Base-by-base conservation (phyloP, 2,888 invertebrate species). In the Agapostemon virescens region DNA sequence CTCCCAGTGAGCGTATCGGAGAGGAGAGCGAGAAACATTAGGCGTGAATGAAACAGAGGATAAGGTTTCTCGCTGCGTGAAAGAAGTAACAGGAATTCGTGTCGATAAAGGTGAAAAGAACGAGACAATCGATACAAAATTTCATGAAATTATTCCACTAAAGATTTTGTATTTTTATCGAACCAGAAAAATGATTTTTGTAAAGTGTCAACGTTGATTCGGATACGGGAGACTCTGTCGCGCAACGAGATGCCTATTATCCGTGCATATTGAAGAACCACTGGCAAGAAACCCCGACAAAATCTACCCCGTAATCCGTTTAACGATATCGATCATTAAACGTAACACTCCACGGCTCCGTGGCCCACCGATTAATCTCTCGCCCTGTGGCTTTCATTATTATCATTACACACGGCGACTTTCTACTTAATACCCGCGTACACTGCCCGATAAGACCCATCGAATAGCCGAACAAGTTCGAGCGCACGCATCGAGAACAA, bases 391-490 rank as follows among this genome's bases (percentile, higher is more conserved):
- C 61, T 80, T 77, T 82, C 74, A 78, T 87, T 84, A 84, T 81
- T 84, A 69, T 81, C 80, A 82, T 83, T 79, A 40, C 71, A 42
- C 69, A n/a, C 76, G 71, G 71, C 77, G 58, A 80, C 86, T 85
- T 87, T 83, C 85, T 81, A 86, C 71, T 83, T 81, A 74, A 84
- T 85, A 72, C 75, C 71, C 74, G 76, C 71, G 69, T 42, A 64
- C 67, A n/a, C 13, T 42, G 58, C 13, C 69, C 61, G 85, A 85
- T 85, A 85, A 85, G 76, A 74, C 67, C 70, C 77, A 67, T 73
- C 58, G 74, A 69, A 38, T 55, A 49, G 20, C 68, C 64, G 74
- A 71, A 69, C 70, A 64, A 40, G 30, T 33, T 42, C 67, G 52
- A 36, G 30, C 61, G 17, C 71, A 63, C 61, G 61, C 71, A 61